phyloP scores from a whole-genome alignment of 2,888 invertebrate genomes.

The Sericinus montela region DNA sequence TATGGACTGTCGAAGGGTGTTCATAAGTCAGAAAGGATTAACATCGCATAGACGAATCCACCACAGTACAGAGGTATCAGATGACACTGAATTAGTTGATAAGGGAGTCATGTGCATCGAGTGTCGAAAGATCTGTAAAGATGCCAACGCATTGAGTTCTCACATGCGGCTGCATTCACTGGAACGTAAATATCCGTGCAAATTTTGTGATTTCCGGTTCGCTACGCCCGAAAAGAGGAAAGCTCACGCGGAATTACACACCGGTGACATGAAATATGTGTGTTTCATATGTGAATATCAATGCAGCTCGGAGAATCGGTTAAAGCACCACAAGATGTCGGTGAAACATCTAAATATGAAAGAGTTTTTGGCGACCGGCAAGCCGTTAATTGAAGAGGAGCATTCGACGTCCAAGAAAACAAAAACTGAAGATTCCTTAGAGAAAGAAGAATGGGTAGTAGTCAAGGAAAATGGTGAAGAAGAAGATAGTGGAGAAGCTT shows the following conservation, averaged over 20 bases:
- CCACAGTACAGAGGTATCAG: slow-evolving; percentile 45
- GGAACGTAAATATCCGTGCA: slow-evolving; percentile 64
- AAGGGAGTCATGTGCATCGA: slow-evolving; percentile 63
- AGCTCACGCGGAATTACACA: slow-evolving; percentile 60
- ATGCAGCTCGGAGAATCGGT: slow-evolving; percentile 63
- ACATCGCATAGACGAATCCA: slow-evolving; percentile 63
- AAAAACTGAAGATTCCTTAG: slow-evolving; percentile 27
- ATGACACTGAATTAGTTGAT: slow-evolving; percentile 44
- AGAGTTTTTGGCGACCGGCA: slow-evolving; percentile 56
- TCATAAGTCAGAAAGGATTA: slow-evolving; percentile 59
- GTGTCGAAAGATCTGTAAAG: slow-evolving; percentile 66
- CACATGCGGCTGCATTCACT: slow-evolving; percentile 66
- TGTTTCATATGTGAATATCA: slow-evolving; percentile 72
- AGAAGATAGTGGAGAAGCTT: slow-evolving; percentile 23
- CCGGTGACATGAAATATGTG: slow-evolving; percentile 69
- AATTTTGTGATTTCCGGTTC: slow-evolving; percentile 69
- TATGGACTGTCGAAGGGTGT: slow-evolving; percentile 60
- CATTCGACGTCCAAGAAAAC: slow-evolving; percentile 41
- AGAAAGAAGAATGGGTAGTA: slow-evolving; percentile 38
- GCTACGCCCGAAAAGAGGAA: slow-evolving; percentile 63
- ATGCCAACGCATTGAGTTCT: slow-evolving; percentile 54
- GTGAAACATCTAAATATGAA: slow-evolving; percentile 65
- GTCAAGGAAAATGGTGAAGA: slow-evolving; percentile 41
- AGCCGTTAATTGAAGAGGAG: slow-evolving; percentile 42
- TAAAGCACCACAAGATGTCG: slow-evolving; percentile 60